These are phyloP conservation scores for Dynastes hyllus DNA, from an alignment of 2,888 invertebrate species.

Conservation along the genomic window DNA sequence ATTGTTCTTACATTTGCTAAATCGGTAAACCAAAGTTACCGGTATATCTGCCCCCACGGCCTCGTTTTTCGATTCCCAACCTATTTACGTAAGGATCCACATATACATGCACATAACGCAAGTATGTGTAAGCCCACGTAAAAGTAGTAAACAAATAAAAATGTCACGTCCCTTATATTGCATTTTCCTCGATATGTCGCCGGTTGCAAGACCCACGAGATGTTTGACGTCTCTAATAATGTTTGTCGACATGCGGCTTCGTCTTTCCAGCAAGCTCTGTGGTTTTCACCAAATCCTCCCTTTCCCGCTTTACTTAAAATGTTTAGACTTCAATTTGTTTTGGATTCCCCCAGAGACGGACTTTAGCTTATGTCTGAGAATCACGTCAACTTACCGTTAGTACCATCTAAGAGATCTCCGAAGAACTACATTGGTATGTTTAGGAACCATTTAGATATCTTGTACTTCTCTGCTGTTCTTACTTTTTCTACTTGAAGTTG, in stretches of 20 bases:
- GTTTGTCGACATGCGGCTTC: conserved; percentile 63
- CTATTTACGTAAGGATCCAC: background rate
- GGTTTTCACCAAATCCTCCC: conserved; percentile 54
- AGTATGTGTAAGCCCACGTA: background rate
- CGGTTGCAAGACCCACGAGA: conserved; percentile 50
- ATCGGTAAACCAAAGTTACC: no score
- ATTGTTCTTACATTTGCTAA: no score
- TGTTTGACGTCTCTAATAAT: conserved; percentile 69
- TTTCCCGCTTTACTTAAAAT: conserved; percentile 64
- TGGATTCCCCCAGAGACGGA: conserved; percentile 61
- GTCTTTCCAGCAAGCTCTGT: conserved; percentile 56
- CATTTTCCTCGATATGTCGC: conserved; percentile 63
- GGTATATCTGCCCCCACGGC: no score
- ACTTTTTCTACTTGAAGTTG: no score
- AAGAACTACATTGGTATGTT: no score
- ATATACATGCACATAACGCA: background rate
- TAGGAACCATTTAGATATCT: no score
- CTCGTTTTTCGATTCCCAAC: no score
- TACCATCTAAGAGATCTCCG: no score
- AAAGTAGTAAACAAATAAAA: conserved; percentile 22
- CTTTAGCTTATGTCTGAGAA: conserved; percentile 65
- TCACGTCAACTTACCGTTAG: conserved; percentile 60
- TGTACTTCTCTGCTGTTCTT: no score
- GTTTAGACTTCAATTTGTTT: conserved; percentile 69
- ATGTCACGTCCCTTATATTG: conserved; percentile 60